Evolutionary conservation across 23 tunicate species (phyloP).

Genomic region (Clavelina lepadiformis): DNA sequence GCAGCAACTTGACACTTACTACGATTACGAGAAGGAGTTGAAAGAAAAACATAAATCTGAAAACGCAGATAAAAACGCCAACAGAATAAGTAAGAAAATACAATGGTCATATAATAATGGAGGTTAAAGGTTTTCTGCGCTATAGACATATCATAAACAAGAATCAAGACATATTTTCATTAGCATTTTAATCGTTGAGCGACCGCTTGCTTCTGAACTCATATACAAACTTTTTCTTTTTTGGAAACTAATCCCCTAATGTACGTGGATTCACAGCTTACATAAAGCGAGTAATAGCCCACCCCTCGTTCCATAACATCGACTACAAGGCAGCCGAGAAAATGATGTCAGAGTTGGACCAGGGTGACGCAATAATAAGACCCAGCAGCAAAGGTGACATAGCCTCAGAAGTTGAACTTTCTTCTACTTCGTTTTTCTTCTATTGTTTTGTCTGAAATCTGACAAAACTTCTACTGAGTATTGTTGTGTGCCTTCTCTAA

Average conservation of each 20-base stretch:
- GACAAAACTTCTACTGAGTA: background rate
- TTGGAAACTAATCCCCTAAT: background rate
- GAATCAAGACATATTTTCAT: background rate
- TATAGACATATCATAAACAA: too few relatives aligned
- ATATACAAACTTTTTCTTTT: background rate
- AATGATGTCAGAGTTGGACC: constrained; percentile 76
- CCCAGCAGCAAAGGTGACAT: constrained; percentile 94
- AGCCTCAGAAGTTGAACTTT: too few relatives aligned
- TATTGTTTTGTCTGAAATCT: background rate
- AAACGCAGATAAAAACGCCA: constrained; percentile 57
- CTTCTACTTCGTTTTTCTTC: too few relatives aligned
- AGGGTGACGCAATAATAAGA: constrained; percentile 84
- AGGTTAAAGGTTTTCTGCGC: too few relatives aligned
- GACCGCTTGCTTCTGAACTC: too few relatives aligned
- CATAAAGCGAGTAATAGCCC: constrained; percentile 97
- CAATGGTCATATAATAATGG: too few relatives aligned
- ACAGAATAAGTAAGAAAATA: constrained; percentile 79
- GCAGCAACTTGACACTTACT: constrained; percentile 53
- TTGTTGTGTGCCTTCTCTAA: too few relatives aligned
- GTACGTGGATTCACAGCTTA: constrained; percentile 32
- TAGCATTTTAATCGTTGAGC: too few relatives aligned
- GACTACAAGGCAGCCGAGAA: constrained; percentile 79
- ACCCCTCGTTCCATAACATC: constrained; percentile 86
- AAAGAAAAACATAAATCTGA: constrained; percentile 56
- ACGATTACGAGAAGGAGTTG: constrained; percentile 55